These are phyloP conservation scores for Myzus persicae DNA, from an alignment of 1,140 invertebrate genomes.

Conservation along the genomic window DNA sequence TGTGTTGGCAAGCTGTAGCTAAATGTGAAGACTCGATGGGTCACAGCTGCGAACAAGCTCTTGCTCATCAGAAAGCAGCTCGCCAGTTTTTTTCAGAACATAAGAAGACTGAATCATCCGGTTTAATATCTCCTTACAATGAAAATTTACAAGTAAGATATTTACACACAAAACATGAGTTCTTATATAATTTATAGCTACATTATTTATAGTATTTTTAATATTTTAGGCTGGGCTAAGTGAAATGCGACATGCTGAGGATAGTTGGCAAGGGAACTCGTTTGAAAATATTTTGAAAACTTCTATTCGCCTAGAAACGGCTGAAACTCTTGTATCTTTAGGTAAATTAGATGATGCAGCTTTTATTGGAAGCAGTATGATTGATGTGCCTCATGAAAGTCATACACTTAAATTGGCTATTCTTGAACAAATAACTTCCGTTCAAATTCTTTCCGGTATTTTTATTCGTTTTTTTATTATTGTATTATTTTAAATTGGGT, in stretches of 20 bases:
- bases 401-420: conserved; percentile 47
- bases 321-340: conserved; percentile 27
- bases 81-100: conserved; percentile 42
- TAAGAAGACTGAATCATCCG: conserved; percentile 46
- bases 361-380: conserved; percentile 53
- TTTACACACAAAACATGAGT: background rate
- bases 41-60: conserved; percentile 33
- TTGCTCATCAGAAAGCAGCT: conserved; percentile 53
- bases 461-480: background rate
- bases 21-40: conserved; percentile 54
- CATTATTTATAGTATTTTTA: conserved; percentile 2
- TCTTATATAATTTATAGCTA: background rate
- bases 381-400: conserved; percentile 47
- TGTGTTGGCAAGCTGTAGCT: conserved; percentile 55
- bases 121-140: conserved; percentile 54
- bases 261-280: conserved; percentile 47
- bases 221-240: conserved; percentile 15
- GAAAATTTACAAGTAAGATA: conserved; percentile 44
- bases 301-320: conserved; percentile 46
- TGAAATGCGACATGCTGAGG: conserved; percentile 51
- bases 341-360: conserved; percentile 49
- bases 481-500: conserved; percentile 1
- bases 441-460: conserved; percentile 53
- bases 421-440: conserved; percentile 49
- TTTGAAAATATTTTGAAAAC: conserved; percentile 58